phyloP scores from a whole-genome alignment of 2,888 invertebrate species.

The Amphipoea lucens region DNA sequence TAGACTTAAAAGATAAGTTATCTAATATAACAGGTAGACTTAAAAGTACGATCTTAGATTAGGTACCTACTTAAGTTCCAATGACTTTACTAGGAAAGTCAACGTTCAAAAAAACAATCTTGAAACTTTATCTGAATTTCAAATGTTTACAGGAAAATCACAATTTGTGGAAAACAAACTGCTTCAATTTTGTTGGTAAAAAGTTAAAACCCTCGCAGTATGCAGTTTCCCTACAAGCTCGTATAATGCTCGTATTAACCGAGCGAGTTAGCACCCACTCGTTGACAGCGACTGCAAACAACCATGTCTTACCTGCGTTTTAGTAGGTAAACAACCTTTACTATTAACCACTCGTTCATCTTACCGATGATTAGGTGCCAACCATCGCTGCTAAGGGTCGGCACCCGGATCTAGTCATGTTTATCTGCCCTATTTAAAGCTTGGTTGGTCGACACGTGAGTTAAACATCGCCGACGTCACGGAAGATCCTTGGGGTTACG shows the following conservation, averaged over 20 bases:
- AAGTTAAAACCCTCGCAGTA: background rate
- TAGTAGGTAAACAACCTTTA: background rate
- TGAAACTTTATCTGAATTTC: background rate
- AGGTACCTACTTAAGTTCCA: background rate
- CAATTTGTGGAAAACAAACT: background rate
- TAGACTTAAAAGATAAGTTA: no score
- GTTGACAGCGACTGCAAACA: background rate
- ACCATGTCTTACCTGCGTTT: background rate
- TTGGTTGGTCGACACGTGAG: slow-evolving; percentile 32
- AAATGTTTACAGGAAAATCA: slow-evolving; percentile 11
- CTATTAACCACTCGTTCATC: background rate
- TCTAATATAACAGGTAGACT: no score
- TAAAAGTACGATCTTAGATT: background rate
- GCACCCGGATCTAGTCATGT: slow-evolving; percentile 42
- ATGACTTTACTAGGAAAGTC: background rate
- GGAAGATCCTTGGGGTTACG: slow-evolving; percentile 48
- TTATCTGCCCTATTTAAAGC: slow-evolving; percentile 34
- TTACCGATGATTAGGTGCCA: no score
- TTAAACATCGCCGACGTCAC: slow-evolving; percentile 21
- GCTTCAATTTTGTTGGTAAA: background rate
- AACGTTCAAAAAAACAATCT: slow-evolving; percentile 4
- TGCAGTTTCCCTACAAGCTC: background rate
- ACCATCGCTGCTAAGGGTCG: slow-evolving; percentile 8
- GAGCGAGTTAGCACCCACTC: background rate
- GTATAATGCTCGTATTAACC: background rate